Evolutionary conservation across 2,113 vertebrate species (phyloP).

Genomic region (Pluvianellus socialis): DNA sequence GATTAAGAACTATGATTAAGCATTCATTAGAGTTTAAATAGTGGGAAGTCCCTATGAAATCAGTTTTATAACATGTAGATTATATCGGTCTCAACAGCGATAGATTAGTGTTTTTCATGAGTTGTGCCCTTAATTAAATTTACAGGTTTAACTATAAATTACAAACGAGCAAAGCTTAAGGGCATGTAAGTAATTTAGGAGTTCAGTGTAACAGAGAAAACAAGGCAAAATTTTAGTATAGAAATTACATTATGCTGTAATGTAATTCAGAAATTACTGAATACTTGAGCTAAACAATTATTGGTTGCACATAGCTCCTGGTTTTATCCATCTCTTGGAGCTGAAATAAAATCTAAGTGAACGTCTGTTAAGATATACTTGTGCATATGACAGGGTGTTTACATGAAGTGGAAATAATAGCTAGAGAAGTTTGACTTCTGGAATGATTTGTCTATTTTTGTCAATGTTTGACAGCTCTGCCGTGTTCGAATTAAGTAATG

Average conservation of each 20-base stretch:
- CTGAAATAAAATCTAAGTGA: neutral
- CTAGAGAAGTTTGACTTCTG: neutral
- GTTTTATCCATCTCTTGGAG: neutral
- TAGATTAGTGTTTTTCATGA: neutral
- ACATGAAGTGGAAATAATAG: neutral
- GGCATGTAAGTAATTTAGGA: neutral
- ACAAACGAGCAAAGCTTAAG: neutral
- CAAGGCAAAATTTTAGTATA: neutral
- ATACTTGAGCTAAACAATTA: neutral
- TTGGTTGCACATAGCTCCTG: neutral
- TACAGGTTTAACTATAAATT: neutral
- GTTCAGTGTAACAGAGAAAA: neutral
- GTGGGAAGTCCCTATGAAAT: neutral
- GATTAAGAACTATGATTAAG: neutral
- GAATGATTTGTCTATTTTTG: neutral
- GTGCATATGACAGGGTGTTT: neutral
- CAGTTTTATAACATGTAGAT: neutral
- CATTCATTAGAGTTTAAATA: neutral
- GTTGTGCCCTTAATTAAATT: neutral
- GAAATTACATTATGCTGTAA: neutral
- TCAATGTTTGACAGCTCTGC: neutral
- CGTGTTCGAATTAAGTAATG: neutral
- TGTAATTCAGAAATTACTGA: neutral
- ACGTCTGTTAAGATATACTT: neutral
- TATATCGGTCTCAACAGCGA: accelerated